A percentile compares a stretch with the other conserved stretches of the same genome.
Evolutionary conservation across 2,113 vertebrate species (phyloP).

Genomic region (Lagopus leucura): DNA sequence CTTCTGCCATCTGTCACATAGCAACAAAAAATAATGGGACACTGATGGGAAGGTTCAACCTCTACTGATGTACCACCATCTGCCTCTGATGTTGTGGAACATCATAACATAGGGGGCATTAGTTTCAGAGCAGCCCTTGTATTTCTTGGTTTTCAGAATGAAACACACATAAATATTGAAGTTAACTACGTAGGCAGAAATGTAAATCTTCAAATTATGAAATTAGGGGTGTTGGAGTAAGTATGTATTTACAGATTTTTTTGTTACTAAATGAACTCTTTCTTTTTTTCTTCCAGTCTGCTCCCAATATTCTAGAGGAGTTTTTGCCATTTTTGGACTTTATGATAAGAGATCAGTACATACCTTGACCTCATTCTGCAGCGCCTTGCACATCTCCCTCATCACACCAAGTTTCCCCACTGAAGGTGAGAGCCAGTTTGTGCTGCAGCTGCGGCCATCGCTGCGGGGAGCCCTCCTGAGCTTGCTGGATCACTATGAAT

Average conservation of each 20-base stretch:
- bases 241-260: not conserved
- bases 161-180: not conserved
- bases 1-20: not conserved
- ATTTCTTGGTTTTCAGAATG: not conserved
- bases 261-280: not conserved
- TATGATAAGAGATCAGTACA: constrained; percentile 98
- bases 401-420: constrained; percentile 97
- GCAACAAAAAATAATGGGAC: not conserved
- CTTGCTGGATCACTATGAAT: constrained; percentile 94
- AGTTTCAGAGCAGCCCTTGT: not conserved
- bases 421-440: constrained; percentile 95
- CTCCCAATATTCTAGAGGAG: constrained; percentile 97
- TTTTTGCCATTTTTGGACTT: constrained; percentile 98
- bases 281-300: constrained; percentile 85
- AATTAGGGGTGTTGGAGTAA: not conserved
- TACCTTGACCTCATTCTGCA: constrained; percentile 98
- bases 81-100: too few species aligned
- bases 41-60: not conserved
- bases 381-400: constrained; percentile 97
- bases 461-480: constrained; percentile 93
- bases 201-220: not conserved
- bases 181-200: not conserved
- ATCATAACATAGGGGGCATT: not conserved
- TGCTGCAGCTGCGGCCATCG: constrained; percentile 94
- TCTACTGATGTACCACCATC: not conserved